Evolutionary conservation across 2,113 vertebrate species (phyloP), one percentile per base, ranked within the genome.

Genomic region (Piprites chloris): DNA sequence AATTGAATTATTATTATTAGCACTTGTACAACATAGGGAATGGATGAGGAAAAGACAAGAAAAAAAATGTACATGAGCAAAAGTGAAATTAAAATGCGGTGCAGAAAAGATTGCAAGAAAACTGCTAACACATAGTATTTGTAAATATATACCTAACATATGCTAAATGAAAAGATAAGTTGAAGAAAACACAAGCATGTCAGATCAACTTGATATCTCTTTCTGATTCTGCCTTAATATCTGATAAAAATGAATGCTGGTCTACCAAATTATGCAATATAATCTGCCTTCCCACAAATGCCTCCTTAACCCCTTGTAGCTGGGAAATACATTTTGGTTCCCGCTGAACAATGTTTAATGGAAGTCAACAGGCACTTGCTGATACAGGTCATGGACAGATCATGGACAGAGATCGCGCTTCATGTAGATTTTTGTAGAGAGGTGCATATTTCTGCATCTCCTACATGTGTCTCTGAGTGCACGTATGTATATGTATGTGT

Each of bases 1-100:
- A 98, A 96, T 94, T 97, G 96, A 98, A 97, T 98, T 98, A 98
- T 98, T 97, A 97, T 98, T 98, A 97, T 97, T 98, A 98, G 78
- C 95, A 93, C 92, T 98, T 98, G 95, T 96, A 97, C 87, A 97
- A 97, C 30, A 94, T 76, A 63, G 19, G 67, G 35, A 96, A 91
- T 63, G 44, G 83, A 97, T 90, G 80, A 95, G 58, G 20, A 50
- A 93, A 88, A 83, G 59, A 90, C 9, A 10, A 95, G 49, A 72
- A 6, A 81, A 89, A 85, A 50, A 5, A 2, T 52, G 14, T 20
- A 23, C 8, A 46, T 16, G 87, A 96, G 52, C 46, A 91, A 76
- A 97, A 96, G 19, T 74, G 77, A 96, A 97, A 97, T 97, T 97
- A 96, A 97, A 97, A 93, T 58, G 17, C 47, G n/a, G 6, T 35